Conservation (phyloP, 2,888 invertebrate genomes). For the Lasius platythorax region DNA sequence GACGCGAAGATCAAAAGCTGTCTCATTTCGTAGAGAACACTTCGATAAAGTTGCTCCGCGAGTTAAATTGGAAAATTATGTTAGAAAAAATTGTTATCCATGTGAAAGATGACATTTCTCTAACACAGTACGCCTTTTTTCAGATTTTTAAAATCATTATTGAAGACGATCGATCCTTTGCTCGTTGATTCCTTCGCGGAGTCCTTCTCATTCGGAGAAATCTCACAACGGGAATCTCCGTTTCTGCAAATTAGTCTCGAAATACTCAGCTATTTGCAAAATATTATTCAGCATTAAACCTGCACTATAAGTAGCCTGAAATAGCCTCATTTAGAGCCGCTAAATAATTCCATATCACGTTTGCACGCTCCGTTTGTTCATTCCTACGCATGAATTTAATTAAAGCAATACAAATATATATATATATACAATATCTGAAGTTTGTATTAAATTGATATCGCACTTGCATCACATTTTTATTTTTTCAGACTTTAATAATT, state of each 20-base stretch:
- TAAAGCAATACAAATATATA: background rate
- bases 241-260: background rate
- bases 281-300: too few species aligned
- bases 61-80: too few species aligned
- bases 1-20: too few species aligned
- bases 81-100: background rate
- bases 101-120: too few species aligned
- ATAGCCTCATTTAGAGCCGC: background rate
- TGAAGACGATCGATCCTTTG: too few species aligned
- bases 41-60: too few species aligned
- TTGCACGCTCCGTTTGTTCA: background rate
- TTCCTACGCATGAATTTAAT: background rate
- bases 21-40: too few species aligned
- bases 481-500: background rate
- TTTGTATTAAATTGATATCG: background rate
- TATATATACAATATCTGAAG: background rate
- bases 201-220: too few species aligned
- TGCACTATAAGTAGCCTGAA: background rate
- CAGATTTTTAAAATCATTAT: too few species aligned
- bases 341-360: background rate
- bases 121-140: too few species aligned
- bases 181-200: too few species aligned
- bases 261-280: slow-evolving; percentile 4
- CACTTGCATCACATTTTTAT: background rate
- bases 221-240: too few species aligned